These are phyloP conservation scores for Hephaestus fuliginosus DNA, from an alignment of 2,797 vertebrate species.

Conservation along the genomic window DNA sequence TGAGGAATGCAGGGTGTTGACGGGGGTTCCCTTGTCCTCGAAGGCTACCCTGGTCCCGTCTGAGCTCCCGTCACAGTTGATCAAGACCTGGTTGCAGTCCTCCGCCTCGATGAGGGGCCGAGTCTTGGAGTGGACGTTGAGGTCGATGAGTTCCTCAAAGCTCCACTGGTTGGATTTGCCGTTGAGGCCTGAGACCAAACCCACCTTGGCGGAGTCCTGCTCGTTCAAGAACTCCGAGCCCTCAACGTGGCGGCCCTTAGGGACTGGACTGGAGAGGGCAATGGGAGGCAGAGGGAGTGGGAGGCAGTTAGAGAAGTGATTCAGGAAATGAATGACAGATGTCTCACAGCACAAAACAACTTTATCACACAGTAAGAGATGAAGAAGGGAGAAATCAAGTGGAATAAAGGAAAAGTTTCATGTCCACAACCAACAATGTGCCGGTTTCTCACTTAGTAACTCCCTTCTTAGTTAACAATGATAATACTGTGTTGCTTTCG, in stretches of 20 bases:
- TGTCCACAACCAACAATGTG: neutral
- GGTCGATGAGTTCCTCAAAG: constrained; percentile 88
- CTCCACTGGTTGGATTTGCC: constrained; percentile 89
- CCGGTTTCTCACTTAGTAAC: neutral
- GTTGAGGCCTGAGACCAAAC: constrained; percentile 81
- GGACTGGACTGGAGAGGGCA: constrained; percentile 75
- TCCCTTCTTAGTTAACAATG: neutral
- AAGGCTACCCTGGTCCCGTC: constrained; percentile 85
- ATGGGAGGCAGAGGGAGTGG: neutral
- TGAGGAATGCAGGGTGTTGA: constrained; percentile 85
- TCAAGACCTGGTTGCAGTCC: constrained; percentile 84
- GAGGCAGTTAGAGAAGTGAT: neutral
- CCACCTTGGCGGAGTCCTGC: constrained; percentile 81
- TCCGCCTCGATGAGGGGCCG: constrained; percentile 81
- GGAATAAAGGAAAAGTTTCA: neutral
- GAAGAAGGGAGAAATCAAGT: neutral
- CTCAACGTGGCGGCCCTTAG: constrained; percentile 77
- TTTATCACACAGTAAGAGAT: neutral
- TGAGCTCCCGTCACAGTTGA: constrained; percentile 81
- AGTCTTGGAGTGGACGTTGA: constrained; percentile 85
- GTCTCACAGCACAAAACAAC: neutral
- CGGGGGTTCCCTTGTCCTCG: constrained; percentile 86
- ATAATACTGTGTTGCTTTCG: neutral
- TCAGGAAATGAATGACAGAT: neutral
- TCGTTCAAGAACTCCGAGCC: constrained; percentile 83